These are phyloP conservation scores for Heteractis magnifica DNA, from an alignment of 92 coral and sea anemone species.

Conservation along the genomic window DNA sequence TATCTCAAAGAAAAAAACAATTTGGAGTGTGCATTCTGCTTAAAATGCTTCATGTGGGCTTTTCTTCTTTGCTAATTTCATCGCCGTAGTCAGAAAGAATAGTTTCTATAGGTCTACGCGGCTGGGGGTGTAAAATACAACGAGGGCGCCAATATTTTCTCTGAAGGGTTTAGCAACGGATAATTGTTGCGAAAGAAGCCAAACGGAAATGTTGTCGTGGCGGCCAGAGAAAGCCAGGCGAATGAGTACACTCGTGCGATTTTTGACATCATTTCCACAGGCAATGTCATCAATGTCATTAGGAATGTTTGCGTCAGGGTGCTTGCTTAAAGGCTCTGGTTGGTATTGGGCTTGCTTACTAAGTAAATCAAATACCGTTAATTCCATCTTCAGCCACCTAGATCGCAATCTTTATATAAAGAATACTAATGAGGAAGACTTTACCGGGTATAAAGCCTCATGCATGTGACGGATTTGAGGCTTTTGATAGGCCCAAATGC, in stretches of 20 bases:
- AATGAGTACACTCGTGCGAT: too few species aligned
- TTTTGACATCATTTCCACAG: not conserved
- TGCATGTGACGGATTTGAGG: too few species aligned
- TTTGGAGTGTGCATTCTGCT: not conserved
- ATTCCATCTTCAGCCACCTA: too few species aligned
- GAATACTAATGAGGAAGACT: too few species aligned
- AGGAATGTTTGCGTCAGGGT: too few species aligned
- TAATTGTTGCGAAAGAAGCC: not conserved
- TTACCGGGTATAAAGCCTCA: too few species aligned
- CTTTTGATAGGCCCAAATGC: too few species aligned
- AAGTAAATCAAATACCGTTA: too few species aligned
- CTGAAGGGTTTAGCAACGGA: not conserved
- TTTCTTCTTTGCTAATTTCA: not conserved
- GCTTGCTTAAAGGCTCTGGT: too few species aligned
- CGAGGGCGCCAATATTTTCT: not conserved
- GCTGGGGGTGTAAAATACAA: not conserved
- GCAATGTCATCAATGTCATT: constrained; percentile 1
- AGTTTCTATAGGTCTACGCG: not conserved
- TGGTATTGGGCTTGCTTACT: too few species aligned
- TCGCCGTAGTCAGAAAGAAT: not conserved
- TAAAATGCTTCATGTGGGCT: not conserved
- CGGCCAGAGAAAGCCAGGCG: not conserved
- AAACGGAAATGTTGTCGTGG: not conserved
- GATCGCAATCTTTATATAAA: too few species aligned
- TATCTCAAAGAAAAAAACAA: not conserved